phyloP scores from a whole-genome alignment of 2,797 vertebrate species.

The Steatocranus sp. region DNA sequence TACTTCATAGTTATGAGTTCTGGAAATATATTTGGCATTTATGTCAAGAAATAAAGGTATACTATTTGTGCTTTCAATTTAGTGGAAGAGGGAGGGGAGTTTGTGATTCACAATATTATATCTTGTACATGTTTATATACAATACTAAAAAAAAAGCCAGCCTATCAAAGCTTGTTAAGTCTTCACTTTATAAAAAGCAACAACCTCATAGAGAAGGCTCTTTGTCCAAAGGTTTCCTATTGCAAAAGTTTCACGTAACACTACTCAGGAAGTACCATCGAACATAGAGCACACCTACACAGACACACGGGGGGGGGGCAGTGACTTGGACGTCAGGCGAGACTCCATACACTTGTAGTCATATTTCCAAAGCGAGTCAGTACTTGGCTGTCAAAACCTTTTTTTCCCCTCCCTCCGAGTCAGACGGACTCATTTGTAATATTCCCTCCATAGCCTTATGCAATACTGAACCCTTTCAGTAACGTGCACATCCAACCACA shows the following conservation, averaged over 20 bases:
- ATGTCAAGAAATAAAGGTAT: constrained; percentile 49
- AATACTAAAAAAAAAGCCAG: constrained; percentile 57
- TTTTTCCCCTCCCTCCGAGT: constrained; percentile 22
- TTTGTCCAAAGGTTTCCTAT: constrained; percentile 68
- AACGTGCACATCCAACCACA: background rate
- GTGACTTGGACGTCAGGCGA: constrained; percentile 57
- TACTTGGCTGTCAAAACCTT: constrained; percentile 18
- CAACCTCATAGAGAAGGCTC: constrained; percentile 61
- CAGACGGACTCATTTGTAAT: background rate
- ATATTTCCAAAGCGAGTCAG: constrained; percentile 19
- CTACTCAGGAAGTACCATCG: constrained; percentile 68
- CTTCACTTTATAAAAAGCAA: constrained; percentile 69
- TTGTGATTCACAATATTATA: constrained; percentile 63
- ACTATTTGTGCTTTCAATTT: constrained; percentile 72
- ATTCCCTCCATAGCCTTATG: background rate
- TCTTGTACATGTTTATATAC: constrained; percentile 68
- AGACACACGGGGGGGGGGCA: constrained; percentile 57
- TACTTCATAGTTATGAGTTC: constrained; percentile 50
- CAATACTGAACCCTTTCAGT: background rate
- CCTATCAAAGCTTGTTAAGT: constrained; percentile 62
- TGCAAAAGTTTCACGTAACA: constrained; percentile 65
- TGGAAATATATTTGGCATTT: constrained; percentile 73
- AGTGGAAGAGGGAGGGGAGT: constrained; percentile 6
- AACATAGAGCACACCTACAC: constrained; percentile 64
- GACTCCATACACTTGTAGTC: constrained; percentile 26